phyloP scores from a whole-genome alignment of 2,888 invertebrate species.

The Meteorus cinctellus region DNA sequence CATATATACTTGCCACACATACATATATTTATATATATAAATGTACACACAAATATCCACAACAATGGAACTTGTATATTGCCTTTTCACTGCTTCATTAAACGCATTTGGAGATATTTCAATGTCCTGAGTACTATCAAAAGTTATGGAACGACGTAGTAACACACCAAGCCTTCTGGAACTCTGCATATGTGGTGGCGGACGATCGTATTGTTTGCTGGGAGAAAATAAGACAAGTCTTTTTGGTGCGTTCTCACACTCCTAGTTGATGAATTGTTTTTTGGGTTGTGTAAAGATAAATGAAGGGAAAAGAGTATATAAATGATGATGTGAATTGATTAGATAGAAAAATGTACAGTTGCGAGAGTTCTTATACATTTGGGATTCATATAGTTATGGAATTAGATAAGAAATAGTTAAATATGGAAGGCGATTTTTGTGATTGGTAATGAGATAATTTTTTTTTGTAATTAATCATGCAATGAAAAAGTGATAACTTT shows the following conservation, averaged over 20 bases:
- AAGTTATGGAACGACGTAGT: conserved; percentile 52
- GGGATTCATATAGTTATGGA: no score
- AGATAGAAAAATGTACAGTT: neutral
- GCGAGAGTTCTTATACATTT: no score
- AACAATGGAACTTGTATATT: conserved; percentile 1
- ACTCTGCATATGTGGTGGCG: conserved; percentile 52
- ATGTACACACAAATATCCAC: no score
- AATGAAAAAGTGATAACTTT: no score
- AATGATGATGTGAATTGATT: neutral
- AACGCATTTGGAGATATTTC: conserved; percentile 33
- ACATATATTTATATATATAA: no score
- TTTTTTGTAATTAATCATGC: no score
- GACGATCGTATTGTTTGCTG: neutral
- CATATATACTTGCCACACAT: neutral
- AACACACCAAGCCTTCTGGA: conserved; percentile 47
- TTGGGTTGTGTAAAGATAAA: neutral
- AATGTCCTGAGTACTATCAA: neutral
- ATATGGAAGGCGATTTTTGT: no score
- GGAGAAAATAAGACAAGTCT: neutral
- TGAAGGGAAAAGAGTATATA: neutral
- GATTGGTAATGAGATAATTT: no score
- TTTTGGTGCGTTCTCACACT: conserved; percentile 10
- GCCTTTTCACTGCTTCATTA: neutral
- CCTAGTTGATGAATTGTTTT: neutral
- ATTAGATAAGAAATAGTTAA: no score